phyloP scores from a whole-genome alignment of 2,113 vertebrate species.

The Hemiprocne comata region DNA sequence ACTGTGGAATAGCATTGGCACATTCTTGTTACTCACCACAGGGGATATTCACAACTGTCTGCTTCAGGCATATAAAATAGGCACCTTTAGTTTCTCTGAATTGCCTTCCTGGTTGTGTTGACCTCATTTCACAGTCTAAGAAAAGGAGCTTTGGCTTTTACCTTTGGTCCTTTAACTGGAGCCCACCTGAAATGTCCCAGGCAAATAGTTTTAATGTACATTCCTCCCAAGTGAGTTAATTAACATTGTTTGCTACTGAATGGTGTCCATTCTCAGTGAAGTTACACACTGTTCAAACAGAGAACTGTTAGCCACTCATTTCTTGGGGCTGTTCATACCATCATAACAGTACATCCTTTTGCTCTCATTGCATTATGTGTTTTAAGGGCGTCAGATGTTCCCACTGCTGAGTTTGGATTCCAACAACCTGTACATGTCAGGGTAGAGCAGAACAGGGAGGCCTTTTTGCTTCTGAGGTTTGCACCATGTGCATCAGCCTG shows the following conservation, averaged over 20 bases:
- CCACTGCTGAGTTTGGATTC: not conserved
- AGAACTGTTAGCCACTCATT: not conserved
- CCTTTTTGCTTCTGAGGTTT: not conserved
- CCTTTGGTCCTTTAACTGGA: not conserved
- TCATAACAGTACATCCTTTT: too few species aligned
- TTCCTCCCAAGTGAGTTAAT: not conserved
- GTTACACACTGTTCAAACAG: not conserved
- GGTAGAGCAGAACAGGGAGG: not conserved
- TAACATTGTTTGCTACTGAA: not conserved
- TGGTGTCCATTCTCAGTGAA: not conserved
- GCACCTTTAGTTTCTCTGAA: not conserved
- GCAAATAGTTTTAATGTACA: not conserved
- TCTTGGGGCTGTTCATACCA: not conserved
- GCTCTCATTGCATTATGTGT: not conserved
- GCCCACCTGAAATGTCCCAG: not conserved
- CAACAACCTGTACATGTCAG: not conserved
- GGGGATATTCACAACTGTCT: constrained; percentile 43
- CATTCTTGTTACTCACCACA: constrained; percentile 38
- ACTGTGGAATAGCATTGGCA: not conserved
- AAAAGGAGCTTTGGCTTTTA: not conserved
- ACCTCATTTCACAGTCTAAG: not conserved
- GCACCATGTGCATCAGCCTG: not conserved
- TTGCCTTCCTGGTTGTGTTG: not conserved
- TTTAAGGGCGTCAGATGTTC: not conserved
- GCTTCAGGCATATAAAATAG: constrained; percentile 41